A percentile compares a stretch with the other conserved stretches of the same genome.
Conservation (phyloP, 2,888 invertebrate genomes). For the Hirtodrosophila trivittata region DNA sequence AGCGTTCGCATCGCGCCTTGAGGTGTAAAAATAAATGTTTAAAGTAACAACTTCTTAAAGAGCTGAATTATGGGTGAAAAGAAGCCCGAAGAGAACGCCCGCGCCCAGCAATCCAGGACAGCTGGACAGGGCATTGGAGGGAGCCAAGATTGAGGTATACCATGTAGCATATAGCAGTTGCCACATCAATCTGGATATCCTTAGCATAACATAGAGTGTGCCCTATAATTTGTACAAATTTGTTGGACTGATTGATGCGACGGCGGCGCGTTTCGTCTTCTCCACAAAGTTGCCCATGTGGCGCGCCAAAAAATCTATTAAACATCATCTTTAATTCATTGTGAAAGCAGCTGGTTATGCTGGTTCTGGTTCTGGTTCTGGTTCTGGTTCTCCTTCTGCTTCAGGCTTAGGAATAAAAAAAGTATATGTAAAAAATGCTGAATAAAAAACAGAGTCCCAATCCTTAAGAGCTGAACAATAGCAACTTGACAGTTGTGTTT, state of each 20-base stretch:
- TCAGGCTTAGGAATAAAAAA: background rate
- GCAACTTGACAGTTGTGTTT: conserved; percentile 42
- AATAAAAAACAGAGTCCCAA: background rate
- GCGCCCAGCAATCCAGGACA: background rate
- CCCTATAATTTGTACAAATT: conserved; percentile 80
- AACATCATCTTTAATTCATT: conserved; percentile 37
- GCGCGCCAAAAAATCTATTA: conserved; percentile 69
- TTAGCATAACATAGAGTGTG: conserved; percentile 39
- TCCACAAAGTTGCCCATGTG: conserved; percentile 64
- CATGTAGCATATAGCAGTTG: background rate
- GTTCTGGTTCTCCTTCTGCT: background rate
- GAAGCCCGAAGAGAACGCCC: conserved; percentile 1
- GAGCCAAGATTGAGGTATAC: background rate
- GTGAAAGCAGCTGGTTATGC: conserved; percentile 54
- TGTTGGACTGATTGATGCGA: conserved; percentile 78
- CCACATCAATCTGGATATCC: conserved; percentile 64
- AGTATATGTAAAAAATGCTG: background rate
- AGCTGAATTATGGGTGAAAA: conserved; percentile 62
- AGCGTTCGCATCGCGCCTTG: conserved; percentile 61
- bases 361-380: conserved; percentile 2
- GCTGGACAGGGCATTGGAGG: background rate
- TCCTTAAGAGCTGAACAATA: conserved; percentile 27
- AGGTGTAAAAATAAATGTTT: conserved; percentile 81
- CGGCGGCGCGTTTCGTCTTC: conserved; percentile 56
- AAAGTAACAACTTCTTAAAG: conserved; percentile 79